phyloP scores from a whole-genome alignment of 2,888 invertebrate genomes.

The Bedellia somnulentella region DNA sequence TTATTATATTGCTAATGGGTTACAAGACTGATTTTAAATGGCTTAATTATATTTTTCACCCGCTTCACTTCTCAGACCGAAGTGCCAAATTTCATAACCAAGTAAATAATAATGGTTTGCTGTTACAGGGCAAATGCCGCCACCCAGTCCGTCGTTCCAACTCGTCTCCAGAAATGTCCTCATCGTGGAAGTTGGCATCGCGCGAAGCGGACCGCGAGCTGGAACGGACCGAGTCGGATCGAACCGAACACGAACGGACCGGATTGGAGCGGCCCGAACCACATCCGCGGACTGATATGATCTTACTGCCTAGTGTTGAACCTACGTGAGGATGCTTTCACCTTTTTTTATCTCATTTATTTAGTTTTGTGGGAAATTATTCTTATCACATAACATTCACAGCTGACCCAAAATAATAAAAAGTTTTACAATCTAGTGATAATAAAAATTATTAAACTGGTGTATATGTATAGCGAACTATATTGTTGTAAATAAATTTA shows the following conservation, averaged over 20 bases:
- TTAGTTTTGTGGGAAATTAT: slow-evolving; percentile 1
- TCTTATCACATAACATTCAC: slow-evolving; percentile 1
- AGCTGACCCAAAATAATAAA: too few relatives aligned
- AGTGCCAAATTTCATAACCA: too few relatives aligned
- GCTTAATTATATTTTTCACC: too few relatives aligned
- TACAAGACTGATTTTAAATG: too few relatives aligned
- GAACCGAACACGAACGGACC: too few relatives aligned
- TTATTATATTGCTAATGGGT: too few relatives aligned
- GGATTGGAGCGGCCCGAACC: slow-evolving; percentile 7
- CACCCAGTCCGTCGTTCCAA: slow-evolving; percentile 87
- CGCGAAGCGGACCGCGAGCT: slow-evolving; percentile 6
- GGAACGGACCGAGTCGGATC: slow-evolving; percentile 9
- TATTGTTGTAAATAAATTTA: too few relatives aligned
- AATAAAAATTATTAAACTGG: too few relatives aligned
- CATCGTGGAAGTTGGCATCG: slow-evolving; percentile 72
- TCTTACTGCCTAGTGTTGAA: slow-evolving; percentile 33
- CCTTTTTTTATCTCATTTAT: slow-evolving; percentile 14
- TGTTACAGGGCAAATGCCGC: slow-evolving; percentile 59
- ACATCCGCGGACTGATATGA: slow-evolving; percentile 17
- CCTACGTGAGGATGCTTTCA: too few relatives aligned
- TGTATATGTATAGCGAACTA: too few relatives aligned
- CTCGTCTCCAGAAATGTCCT: slow-evolving; percentile 92
- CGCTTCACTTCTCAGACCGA: too few relatives aligned
- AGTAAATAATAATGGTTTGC: slow-evolving; percentile 12
- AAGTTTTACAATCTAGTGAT: too few relatives aligned